Evolutionary conservation across 2,888 invertebrate genomes (phyloP).

Genomic region (Alviniconcha strummeri): DNA sequence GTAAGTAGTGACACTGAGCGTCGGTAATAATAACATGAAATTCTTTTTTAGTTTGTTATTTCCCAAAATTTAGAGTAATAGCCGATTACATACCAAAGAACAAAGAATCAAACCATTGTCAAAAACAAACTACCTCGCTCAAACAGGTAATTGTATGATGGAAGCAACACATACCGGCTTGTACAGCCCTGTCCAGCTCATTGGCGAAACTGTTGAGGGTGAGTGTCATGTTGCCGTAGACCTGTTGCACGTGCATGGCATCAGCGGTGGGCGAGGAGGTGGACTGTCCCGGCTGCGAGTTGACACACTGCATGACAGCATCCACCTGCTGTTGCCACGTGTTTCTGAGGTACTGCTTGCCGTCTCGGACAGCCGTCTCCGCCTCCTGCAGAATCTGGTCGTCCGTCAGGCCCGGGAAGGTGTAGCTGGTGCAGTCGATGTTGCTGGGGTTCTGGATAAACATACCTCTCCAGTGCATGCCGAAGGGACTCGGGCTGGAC

Average conservation of each 20-base stretch:
- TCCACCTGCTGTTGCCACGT: slow-evolving; percentile 1
- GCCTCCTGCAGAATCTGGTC: slow-evolving; percentile 1
- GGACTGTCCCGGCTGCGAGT: neutral
- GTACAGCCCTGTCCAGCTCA: neutral
- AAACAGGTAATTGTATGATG: neutral
- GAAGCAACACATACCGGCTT: neutral
- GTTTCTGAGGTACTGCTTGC: neutral
- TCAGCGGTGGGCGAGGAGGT: too few species aligned
- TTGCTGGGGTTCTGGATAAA: neutral
- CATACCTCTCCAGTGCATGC: too few species aligned
- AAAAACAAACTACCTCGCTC: too few species aligned
- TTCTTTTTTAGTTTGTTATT: too few species aligned
- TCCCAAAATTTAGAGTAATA: too few species aligned
- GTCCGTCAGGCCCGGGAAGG: slow-evolving; percentile 4
- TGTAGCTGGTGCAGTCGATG: slow-evolving; percentile 4
- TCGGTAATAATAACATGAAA: too few species aligned
- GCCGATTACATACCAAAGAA: too few species aligned
- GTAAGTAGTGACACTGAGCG: neutral
- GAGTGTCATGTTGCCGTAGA: slow-evolving; percentile 4
- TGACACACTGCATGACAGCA: slow-evolving; percentile 5
- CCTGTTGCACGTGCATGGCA: neutral
- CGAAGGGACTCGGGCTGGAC: too few species aligned
- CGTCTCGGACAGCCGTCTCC: neutral
- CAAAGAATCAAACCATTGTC: too few species aligned
- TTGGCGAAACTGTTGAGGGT: neutral